Evolutionary conservation across 2,888 invertebrate genomes (phyloP), one percentile per base, ranked within the genome.

Genomic region (Agapostemon virescens): DNA sequence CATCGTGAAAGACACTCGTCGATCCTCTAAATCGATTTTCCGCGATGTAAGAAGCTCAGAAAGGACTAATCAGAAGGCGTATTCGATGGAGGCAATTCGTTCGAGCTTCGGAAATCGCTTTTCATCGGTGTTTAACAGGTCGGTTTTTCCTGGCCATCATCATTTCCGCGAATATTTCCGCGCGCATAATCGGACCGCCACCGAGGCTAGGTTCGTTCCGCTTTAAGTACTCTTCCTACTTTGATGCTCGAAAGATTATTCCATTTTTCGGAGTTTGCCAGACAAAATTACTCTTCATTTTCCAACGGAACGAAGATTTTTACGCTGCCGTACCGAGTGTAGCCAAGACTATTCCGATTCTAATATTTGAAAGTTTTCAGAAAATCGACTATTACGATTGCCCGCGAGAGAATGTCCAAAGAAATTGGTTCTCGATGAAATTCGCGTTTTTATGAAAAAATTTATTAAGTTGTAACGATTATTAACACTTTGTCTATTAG

Each of bases 151-250:
- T 52, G 58, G 52, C 30, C 40, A 61, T 67, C 49, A 67, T 79
- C 49, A 76, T 76, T 79, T 76, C 76, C 76, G 42, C 26, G 69
- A 79, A 70, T 79, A 79, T 76, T 79, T 79, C 76, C 76, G 70
- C 33, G 26, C 67, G 52, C 69, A 64, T 75, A 78, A 78, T 64
- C 55, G 55, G 30, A 69, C 55, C 64, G 26, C 20, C n/a, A n/a
- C n/a, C 36, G 55, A 26, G 30, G 3, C 74, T 78, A 42, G 40
- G 52, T n/a, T 74, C 74, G 74, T 67, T 70, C 45, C 42, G 69
- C 78, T 79, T 52, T 74, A 74, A 79, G 30, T 61, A 30, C 15
- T 55, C 55, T 55, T 17, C 55, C 26, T 55, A 26, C 55, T 26
- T 55, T 26, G 55, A 55, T 55, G 26, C 26, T 26, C 26, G 26